Base-by-base conservation (phyloP, 53 echinoderm and acorn worm genomes). In the Arbacia lixula region DNA sequence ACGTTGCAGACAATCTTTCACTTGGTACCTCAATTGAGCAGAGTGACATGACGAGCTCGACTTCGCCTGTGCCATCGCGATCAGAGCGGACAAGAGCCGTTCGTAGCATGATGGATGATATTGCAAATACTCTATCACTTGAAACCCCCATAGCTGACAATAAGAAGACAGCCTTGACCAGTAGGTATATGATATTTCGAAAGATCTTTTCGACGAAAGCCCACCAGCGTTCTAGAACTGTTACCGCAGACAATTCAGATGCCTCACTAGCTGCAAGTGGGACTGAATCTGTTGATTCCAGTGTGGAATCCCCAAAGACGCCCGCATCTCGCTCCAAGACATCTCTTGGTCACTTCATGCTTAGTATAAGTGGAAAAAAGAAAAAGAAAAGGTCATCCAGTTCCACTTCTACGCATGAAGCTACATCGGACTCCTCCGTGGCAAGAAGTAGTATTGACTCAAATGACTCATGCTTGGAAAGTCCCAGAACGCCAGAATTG, bases 61-160 rank as follows among this genome's bases (percentile, higher is more conserved):
- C 74, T 31, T 51, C 74, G 17, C 74, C 74, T 0, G 74, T 74
- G 33, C 33, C 53, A 8, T 78, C 78, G 3, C 22, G 78, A 58
- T 78, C 78, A 14, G 78, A 60, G 26, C 35, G 60, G 40, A 38
- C 58, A 21, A 58, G 31, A 22, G 38, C 60, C 12, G 78, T 58
- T 56, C 60, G 36, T 16, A 56, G 78, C 78, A 57, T 58, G 57
- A 6, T 78, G 25, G 78, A 78, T 58, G 60, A 56, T 60, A 55
- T 58, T 43, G 43, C 57, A 58, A 60, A 58, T 8, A 78, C 36
- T 60, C 30, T 58, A 5, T 36, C 60, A 12, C 39, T 78, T 1
- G 78, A 78, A 12, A 27, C 24, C 12, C 17, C 57, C 1, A 17
- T 3, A 37, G 10, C n/a, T n/a, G n/a, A n/a, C n/a, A n/a, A n/a